Evolutionary conservation across 1,140 invertebrate species (phyloP).

Genomic region (Ectropis grisescens): DNA sequence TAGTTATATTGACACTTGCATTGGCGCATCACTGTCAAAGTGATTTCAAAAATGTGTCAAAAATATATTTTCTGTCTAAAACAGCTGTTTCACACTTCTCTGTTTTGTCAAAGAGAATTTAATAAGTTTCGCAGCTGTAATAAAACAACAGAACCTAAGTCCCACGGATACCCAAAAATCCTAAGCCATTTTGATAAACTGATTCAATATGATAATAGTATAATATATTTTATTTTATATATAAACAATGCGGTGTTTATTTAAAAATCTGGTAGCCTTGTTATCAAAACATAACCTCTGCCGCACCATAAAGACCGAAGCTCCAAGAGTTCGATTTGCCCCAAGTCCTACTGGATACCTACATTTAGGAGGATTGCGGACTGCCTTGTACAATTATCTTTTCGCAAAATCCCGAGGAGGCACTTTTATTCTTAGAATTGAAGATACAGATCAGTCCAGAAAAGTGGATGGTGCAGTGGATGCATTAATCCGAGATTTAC

Average conservation of each 20-base stretch:
- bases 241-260: constrained; percentile 3
- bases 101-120: too few relatives aligned
- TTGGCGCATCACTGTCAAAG: too few relatives aligned
- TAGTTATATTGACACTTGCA: too few relatives aligned
- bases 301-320: constrained; percentile 22
- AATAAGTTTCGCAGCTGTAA: too few relatives aligned
- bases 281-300: constrained; percentile 6
- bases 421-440: constrained; percentile 92
- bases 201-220: too few relatives aligned
- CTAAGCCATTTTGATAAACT: too few relatives aligned
- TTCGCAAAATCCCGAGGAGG: constrained; percentile 88
- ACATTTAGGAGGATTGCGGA: constrained; percentile 94
- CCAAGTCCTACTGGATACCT: constrained; percentile 87
- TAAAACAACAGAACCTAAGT: too few relatives aligned
- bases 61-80: too few relatives aligned
- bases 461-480: constrained; percentile 82
- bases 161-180: too few relatives aligned
- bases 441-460: constrained; percentile 95
- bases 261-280: constrained; percentile 1
- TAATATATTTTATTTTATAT: too few relatives aligned
- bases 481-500: constrained; percentile 82
- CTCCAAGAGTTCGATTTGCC: constrained; percentile 51
- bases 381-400: constrained; percentile 96
- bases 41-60: too few relatives aligned
- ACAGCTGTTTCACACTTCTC: too few relatives aligned